These are phyloP conservation scores for Perodicticus potto DNA, from an alignment of 2,797 vertebrate genomes.

Conservation along the genomic window DNA sequence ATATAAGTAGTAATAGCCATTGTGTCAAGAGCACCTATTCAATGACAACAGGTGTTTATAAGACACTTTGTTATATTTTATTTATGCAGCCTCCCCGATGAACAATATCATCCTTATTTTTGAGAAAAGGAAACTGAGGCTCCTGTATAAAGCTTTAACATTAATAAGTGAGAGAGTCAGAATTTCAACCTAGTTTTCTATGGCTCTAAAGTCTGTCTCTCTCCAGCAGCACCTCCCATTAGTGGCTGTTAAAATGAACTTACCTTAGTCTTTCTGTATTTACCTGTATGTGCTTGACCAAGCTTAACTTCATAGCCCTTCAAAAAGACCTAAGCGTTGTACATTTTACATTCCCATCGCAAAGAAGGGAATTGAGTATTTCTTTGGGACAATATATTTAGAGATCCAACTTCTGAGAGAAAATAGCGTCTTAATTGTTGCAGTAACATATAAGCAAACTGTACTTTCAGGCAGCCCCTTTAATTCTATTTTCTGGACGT, in stretches of 20 bases:
- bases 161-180: background rate
- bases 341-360: background rate
- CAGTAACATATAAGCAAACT: background rate
- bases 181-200: slow-evolving; percentile 2
- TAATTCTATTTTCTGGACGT: background rate
- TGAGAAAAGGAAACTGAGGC: background rate
- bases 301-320: background rate
- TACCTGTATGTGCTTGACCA: background rate
- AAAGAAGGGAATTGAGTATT: background rate
- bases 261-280: background rate
- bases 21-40: background rate
- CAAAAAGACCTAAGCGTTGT: background rate
- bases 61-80: background rate
- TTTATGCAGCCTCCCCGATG: background rate
- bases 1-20: background rate
- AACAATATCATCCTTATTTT: background rate
- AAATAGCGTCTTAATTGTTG: background rate
- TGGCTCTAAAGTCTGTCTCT: background rate
- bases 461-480: background rate
- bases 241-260: background rate
- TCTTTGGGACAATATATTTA: background rate
- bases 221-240: background rate
- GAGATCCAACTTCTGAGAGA: background rate
- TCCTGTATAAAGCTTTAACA: background rate
- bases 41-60: background rate